These are phyloP conservation scores for Dendrocincla tyrannina DNA, from an alignment of 2,797 vertebrate genomes.

Conservation along the genomic window DNA sequence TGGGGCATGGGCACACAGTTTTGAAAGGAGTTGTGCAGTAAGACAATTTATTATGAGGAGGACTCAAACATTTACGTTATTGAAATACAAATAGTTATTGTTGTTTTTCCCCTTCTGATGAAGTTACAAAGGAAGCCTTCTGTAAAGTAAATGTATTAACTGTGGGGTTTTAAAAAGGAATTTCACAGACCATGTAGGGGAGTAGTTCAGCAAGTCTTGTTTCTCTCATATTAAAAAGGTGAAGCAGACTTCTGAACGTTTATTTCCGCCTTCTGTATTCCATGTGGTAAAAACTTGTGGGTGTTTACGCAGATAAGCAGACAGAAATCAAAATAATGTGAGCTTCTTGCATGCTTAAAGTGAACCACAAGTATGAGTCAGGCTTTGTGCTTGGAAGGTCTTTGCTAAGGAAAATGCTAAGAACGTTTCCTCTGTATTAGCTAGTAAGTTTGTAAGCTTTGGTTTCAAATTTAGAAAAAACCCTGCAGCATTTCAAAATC, in stretches of 20 bases:
- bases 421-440: background rate
- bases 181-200: background rate
- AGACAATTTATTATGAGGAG: background rate
- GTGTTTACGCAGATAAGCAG: background rate
- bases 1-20: background rate
- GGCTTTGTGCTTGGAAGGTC: background rate
- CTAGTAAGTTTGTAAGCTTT: background rate
- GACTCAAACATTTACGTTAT: background rate
- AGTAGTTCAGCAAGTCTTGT: background rate
- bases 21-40: background rate
- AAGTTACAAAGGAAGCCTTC: background rate
- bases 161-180: background rate
- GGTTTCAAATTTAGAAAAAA: background rate
- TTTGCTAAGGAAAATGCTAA: background rate
- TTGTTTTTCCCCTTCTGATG: background rate
- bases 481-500: background rate
- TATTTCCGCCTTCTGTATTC: background rate
- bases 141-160: background rate
- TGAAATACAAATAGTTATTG: background rate
- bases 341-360: background rate
- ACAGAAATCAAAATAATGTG: background rate
- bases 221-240: background rate
- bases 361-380: background rate
- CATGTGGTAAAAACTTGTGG: background rate
- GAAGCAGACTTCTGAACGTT: background rate